Percentiles rank a stretch among this genome's conserved stretches.
These are phyloP conservation scores for Urocolius indicus DNA, from an alignment of 2,113 vertebrate species.

Conservation along the genomic window DNA sequence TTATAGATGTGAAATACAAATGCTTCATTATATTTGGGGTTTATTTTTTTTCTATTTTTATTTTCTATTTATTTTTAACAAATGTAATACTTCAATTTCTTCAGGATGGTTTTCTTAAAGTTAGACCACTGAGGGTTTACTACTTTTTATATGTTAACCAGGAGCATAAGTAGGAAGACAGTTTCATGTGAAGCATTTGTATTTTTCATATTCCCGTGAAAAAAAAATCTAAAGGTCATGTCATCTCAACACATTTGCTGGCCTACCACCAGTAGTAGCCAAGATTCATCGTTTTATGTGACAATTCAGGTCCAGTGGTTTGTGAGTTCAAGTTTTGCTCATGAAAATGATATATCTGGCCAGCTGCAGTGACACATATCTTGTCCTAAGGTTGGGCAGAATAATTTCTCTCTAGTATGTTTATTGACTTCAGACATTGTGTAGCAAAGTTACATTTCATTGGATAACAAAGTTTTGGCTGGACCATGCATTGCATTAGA, in stretches of 20 bases:
- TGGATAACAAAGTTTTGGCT: neutral
- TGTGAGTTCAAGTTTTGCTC: neutral
- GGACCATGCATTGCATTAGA: neutral
- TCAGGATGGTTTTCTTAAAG: neutral
- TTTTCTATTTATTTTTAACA: neutral
- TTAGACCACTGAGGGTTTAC: neutral
- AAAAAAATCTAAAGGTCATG: neutral
- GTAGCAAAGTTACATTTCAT: too few relatives aligned
- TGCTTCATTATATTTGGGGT: neutral
- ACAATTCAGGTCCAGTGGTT: neutral
- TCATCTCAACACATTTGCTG: neutral
- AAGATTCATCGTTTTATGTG: neutral
- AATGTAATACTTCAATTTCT: neutral
- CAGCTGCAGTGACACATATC: neutral
- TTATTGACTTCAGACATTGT: neutral
- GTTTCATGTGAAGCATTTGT: fast-evolving
- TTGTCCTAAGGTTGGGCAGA: neutral
- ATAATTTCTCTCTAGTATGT: neutral
- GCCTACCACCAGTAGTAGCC: neutral
- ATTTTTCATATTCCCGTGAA: neutral
- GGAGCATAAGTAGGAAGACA: neutral
- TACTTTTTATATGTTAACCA: neutral
- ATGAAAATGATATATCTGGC: neutral
- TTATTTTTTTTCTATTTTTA: too few relatives aligned
- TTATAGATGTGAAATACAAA: neutral